Evolutionary conservation across 2,888 invertebrate species (phyloP), one percentile per base, ranked within the genome.

Genomic region (Pilophorus perplexus): DNA sequence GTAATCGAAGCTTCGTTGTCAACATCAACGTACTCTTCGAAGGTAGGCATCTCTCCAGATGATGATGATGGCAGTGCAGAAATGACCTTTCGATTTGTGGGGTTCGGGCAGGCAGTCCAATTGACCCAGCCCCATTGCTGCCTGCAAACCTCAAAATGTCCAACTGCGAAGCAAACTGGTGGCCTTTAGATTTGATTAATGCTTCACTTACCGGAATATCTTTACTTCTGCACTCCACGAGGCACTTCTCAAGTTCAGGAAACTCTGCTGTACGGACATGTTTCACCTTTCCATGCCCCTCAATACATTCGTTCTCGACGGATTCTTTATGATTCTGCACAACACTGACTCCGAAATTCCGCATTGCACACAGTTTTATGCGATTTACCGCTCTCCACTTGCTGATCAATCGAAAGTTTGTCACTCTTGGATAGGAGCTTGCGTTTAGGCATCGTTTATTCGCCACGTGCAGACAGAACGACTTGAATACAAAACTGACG

Each of bases 171-270:
- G 67, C 71, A 52, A 70, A 70, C 60, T 55, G 38, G 64, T 59
- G 54, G 46, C 67, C 67, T 42, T 72, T 70, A 67, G 67, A 44
- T 59, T 72, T 42, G 1, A 67, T 50, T 42, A 67, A 42, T 23
- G 54, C 37, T 33, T 64, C 64, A 54, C 55, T 57, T 8, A 69
- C 16, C 1, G 55, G 60, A 12, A 69, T 18, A 50, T 48, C 57
- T 52, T 64, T 33, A 23, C n/a, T n/a, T n/a, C n/a, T n/a, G n/a
- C 37, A 3, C 37, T 37, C 37, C n/a, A n/a, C 37, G 33, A 6
- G 20, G 16, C 2, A 14, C 44, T 18, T 4, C 12, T 18, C 18
- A 18, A 44, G 18, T 44, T 44, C 44, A 4, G 44, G 16, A 42
- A 44, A 44, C 12, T 44, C 44, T 18, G 18, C 44, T 44, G 44